Conservation (phyloP, 2,113 vertebrate species). For the Silurus meridionalis region DNA sequence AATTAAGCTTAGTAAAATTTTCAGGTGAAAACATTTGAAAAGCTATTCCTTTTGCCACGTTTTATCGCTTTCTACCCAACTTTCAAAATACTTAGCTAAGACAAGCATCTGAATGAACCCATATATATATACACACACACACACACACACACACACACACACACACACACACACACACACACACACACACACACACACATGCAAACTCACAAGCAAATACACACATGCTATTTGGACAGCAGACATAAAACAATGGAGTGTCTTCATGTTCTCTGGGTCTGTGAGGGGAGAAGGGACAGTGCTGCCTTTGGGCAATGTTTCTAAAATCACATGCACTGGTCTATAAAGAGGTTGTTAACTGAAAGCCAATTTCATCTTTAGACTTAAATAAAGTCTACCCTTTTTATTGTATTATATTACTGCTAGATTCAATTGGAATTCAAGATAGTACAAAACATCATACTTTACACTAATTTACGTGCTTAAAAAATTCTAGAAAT, state of each 20-base stretch:
- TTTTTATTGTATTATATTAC: too few relatives aligned
- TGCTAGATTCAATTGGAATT: background rate
- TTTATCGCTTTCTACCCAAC: background rate
- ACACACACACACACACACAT: too few relatives aligned
- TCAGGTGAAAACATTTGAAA: background rate
- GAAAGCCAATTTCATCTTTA: background rate
- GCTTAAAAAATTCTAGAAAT: background rate
- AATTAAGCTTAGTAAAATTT: background rate
- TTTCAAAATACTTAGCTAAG: background rate
- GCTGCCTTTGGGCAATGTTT: constrained; percentile 39
- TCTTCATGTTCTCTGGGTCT: constrained; percentile 51
- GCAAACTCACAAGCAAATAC: background rate
- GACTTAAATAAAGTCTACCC: background rate
- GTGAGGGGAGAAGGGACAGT: constrained; percentile 36
- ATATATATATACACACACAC: background rate
- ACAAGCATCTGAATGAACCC: constrained; percentile 2
- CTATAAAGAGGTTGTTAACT: constrained; percentile 46
- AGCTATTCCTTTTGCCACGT: background rate
- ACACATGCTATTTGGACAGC: constrained; percentile 22
- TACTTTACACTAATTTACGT: background rate
- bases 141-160: background rate
- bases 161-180: background rate
- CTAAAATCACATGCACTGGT: constrained; percentile 57
- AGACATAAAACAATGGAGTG: constrained; percentile 45
- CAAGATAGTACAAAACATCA: background rate